Base-by-base conservation (phyloP, 2,888 invertebrate species). In the Agrilus mali region DNA sequence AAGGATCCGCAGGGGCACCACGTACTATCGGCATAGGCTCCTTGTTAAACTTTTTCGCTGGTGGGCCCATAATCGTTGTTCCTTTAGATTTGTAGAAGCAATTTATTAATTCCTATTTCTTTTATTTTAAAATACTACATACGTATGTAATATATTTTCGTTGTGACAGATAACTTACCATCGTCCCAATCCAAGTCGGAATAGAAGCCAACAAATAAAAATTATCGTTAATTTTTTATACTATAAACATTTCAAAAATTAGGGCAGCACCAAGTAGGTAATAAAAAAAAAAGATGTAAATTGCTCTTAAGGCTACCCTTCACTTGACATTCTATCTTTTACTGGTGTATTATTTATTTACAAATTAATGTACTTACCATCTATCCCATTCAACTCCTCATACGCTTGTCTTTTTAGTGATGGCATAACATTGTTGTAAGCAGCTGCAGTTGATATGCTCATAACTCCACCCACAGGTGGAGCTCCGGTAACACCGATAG, bases 301-400 rank as follows among this genome's bases (percentile, higher is more conserved):
- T 17, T 4, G 17, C 17, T 17, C 4, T 17, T 17, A 17, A 17
- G 17, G 17, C 17, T 4, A 17, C 17, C 17, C 20, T 20, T 20
- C 7, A 2, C 20, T 20, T 20, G 7, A 20, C 6, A 7, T 20
- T 20, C 20, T 20, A 27, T 10, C 27, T 27, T 27, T 22, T 27
- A 10, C 8, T 10, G 10, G 10, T 27, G 8, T 27, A 4, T 27
- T 27, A 27, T 10, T 8, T 10, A 27, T 10, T 27, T 27, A 27
- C 3, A 20, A 14, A 37, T 20, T 38, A 22, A 40, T 36, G 48
- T 48, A 77, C 80, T 80, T 74, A 86, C 87, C 84, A 73, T 89
- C 88, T 58, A 86, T 77, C 40, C 88, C 89, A 67, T 89, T 88
- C 69, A 87, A 77, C 67, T 90, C 89, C 58, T 94, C 93, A 64